Evolutionary conservation across 2,113 vertebrate species (phyloP).

Genomic region (Brachypteracias leptosomus): DNA sequence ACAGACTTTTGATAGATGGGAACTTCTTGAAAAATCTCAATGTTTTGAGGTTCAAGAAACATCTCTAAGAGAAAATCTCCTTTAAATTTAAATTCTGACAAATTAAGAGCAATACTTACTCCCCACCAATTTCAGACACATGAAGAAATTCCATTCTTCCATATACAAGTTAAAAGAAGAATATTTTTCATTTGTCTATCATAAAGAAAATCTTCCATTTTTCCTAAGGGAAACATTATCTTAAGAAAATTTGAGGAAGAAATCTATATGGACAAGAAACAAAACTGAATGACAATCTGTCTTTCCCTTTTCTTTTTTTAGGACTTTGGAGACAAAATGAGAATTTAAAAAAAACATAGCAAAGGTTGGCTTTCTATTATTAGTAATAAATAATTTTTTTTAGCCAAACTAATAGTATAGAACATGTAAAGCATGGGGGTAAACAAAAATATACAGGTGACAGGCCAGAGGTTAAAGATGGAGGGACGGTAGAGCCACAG

Average conservation of each 20-base stretch:
- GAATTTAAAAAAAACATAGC: not conserved
- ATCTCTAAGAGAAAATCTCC: not conserved
- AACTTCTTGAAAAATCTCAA: not conserved
- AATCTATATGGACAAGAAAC: not conserved
- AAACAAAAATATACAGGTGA: not conserved
- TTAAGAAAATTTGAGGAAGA: not conserved
- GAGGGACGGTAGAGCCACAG: not conserved
- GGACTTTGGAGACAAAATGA: not conserved
- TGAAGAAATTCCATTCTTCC: not conserved
- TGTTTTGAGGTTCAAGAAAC: not conserved
- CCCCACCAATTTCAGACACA: not conserved
- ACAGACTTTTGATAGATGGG: not conserved
- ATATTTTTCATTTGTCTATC: not conserved
- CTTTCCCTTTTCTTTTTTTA: not conserved
- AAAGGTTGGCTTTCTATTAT: not conserved
- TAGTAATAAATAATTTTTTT: not conserved
- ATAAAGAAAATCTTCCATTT: not conserved
- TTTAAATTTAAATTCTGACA: not conserved
- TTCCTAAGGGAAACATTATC: not conserved
- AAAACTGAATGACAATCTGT: not conserved
- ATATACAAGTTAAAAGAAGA: not conserved
- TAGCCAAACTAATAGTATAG: not conserved
- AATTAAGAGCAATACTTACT: not conserved
- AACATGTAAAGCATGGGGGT: not conserved
- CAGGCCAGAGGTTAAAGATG: not conserved